Base-by-base conservation (phyloP, 1,140 invertebrate species). In the Pachypsylla venusta region DNA sequence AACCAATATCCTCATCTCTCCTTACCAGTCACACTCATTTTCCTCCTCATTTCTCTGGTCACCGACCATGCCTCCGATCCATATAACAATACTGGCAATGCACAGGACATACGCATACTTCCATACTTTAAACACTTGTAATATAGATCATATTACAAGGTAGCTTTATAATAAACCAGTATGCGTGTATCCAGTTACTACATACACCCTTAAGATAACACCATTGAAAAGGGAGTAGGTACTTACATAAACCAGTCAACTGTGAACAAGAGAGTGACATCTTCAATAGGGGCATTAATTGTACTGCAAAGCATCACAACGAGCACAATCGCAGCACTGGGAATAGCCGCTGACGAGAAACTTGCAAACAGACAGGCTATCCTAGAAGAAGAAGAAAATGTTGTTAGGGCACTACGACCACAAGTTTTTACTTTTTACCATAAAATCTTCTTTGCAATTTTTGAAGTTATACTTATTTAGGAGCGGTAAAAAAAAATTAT, bases 211-310 rank as follows among this genome's bases (percentile, higher is more conserved):
- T n/a, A n/a, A n/a, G n/a, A 54, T 55, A 22, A 14, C 25, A 22
- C 25, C 25, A 35, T 39, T 30, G 1, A 25, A 24, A 22, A 42
- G 16, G 14, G 22, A 13, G 25, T 39, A 13, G 19, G 62, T 67
- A 83, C 87, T 86, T 73, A 93, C 88, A 92, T 82, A 69, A 92
- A 83, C 89, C 89, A 93, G 68, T 93, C 89, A 27, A 92, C 81
- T 56, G 89, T 85, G 69, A 91, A 92, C 2, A 93, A 73, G 2
- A 93, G 71, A 1, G 85, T 87, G 1, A 92, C 86, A 67, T 91
- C 85, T 66, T 87, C 79, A 1, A 81, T 77, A 0, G 87, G 86
- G 12, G 83, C 81, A 67, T 87, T 82, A 28, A 96, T 88, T 24
- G 92, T 85, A 56, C 89, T 87, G 19, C 96, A 73, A 1, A 89